Percentiles rank a stretch among this genome's conserved stretches.
Evolutionary conservation across 2,797 vertebrate species (phyloP).

Genomic region (Alfaro cultratus): DNA sequence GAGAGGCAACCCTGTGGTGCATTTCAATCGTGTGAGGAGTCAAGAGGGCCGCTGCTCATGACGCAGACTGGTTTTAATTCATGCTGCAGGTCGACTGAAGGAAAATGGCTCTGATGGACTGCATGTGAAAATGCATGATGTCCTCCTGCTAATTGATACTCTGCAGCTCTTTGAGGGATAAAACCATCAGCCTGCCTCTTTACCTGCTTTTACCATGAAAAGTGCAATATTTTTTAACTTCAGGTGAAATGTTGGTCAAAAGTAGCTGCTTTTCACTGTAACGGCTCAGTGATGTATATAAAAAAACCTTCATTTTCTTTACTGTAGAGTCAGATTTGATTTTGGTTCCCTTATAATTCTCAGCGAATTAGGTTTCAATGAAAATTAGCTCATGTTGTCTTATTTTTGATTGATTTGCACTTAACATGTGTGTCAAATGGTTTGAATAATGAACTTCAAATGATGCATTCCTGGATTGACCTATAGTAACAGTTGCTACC

Average conservation of each 20-base stretch:
- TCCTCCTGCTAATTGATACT: slow-evolving; percentile 45
- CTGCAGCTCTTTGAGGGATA: slow-evolving; percentile 6
- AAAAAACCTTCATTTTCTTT: neutral
- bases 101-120: slow-evolving; percentile 50
- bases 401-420: neutral
- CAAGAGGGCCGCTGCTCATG: slow-evolving; percentile 14
- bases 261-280: neutral
- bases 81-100: slow-evolving; percentile 27
- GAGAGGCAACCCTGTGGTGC: slow-evolving; percentile 6
- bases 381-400: neutral
- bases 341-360: neutral
- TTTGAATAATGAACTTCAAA: neutral
- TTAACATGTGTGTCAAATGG: neutral
- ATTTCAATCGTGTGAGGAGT: slow-evolving; percentile 32
- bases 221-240: neutral
- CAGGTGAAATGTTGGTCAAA: neutral
- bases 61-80: slow-evolving; percentile 44
- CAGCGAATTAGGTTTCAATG: neutral
- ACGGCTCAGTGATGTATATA: neutral
- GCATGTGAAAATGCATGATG: slow-evolving; percentile 53
- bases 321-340: neutral
- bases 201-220: neutral
- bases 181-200: neutral
- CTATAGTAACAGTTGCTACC: neutral
- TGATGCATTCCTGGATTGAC: neutral